Base-by-base conservation (phyloP, 2,113 vertebrate species). In the Brachyistius frenatus region DNA sequence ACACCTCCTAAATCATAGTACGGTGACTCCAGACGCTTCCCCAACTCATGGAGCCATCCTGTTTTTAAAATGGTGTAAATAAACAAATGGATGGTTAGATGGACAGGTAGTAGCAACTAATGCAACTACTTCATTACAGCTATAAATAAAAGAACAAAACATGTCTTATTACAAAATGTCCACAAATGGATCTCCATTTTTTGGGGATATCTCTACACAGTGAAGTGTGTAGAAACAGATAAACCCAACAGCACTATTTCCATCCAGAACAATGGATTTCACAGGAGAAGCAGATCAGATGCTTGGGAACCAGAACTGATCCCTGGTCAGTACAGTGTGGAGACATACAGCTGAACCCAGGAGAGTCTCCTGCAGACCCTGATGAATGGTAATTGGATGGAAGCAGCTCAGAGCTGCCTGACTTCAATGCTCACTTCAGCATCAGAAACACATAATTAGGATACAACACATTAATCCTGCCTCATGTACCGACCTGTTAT, bases 11-110 rank as follows among this genome's bases (percentile, higher is more conserved):
- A 64, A 65, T 67, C 86, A 7, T 93, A 93, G 73, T 97, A 99
- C 0, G 98, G 98, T 14, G 96, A 95, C 82, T 99, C 98, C 86
- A 99, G 93, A 2, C 98, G 95, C 91, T 98, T 99, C 37, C 97
- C 98, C 68, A 99, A 67, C 90, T 99, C 98, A 65, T 98, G 98
- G 61, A 99, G 97, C 98, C 98, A 99, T 39, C 98, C 98, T 99
- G 88, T 23, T 61, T 57, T 56, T 6, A 44, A 54, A 23, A 74
- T 54, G 54, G 36, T 23, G 23, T 41, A 10, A 44, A 75, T 37
- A 2, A 49, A 37, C 0, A 66, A 54, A 80, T 15, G 5, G 9
- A 71, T 31, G 61, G 39, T 83, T 55, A 66, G 7, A 47, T 8
- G 53, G 23, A 52, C 0, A 14, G 0, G 13, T 47, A 8, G 30